Evolutionary conservation across 2,113 vertebrate species (phyloP).

Genomic region (Syrrhaptes paradoxus): DNA sequence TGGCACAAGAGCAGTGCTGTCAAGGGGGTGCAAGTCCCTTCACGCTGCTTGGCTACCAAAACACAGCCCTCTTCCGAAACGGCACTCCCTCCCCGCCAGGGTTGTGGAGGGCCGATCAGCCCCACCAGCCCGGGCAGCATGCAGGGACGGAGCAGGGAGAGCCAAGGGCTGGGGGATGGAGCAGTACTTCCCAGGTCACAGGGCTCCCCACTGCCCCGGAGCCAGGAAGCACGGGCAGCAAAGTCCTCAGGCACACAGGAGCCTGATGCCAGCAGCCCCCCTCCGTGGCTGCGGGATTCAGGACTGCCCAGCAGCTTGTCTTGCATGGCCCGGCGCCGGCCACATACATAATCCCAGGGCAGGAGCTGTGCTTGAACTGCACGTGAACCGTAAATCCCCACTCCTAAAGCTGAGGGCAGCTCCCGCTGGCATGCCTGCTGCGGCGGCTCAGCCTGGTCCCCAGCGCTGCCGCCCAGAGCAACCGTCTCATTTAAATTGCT

Average conservation of each 20-base stretch:
- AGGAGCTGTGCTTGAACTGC: conserved; percentile 49
- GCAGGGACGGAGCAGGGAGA: background rate
- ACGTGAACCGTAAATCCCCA: conserved; percentile 22
- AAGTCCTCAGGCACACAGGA: background rate
- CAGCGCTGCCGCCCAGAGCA: background rate
- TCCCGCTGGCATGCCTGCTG: conserved; percentile 28
- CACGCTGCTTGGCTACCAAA: rapidly evolving
- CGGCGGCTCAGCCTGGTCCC: background rate
- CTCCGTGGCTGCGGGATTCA: background rate
- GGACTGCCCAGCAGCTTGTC: background rate
- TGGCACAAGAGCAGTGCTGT: rapidly evolving
- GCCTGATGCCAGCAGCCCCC: background rate
- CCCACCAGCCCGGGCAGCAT: rapidly evolving
- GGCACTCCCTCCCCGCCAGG: background rate
- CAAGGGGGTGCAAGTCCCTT: background rate
- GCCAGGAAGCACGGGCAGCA: rapidly evolving
- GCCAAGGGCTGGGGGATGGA: background rate
- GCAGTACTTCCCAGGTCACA: rapidly evolving
- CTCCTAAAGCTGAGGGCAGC: conserved; percentile 25
- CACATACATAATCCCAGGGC: background rate
- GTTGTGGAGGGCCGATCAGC: rapidly evolving
- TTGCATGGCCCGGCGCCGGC: background rate
- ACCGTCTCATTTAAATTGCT: conserved; percentile 54
- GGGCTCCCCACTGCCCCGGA: background rate
- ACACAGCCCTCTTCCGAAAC: rapidly evolving